A percentile compares a stretch with the other conserved stretches of the same genome.
These are phyloP conservation scores for Misgurnus mizolepis DNA, from an alignment of 2,113 vertebrate species.

Conservation along the genomic window DNA sequence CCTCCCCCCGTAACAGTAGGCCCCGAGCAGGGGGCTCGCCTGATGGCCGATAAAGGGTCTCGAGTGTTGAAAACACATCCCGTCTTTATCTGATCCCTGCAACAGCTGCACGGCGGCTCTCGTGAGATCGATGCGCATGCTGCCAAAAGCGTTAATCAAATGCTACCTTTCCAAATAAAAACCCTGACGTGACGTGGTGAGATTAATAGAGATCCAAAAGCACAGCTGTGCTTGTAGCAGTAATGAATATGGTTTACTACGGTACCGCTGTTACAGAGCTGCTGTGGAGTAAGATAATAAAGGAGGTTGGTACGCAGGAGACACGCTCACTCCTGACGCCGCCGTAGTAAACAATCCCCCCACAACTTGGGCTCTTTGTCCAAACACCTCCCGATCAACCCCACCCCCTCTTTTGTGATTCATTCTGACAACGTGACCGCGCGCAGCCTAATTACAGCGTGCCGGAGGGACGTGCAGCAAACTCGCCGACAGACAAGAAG, in stretches of 20 bases:
- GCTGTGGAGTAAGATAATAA: constrained; percentile 5
- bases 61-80: constrained; percentile 49
- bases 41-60: constrained; percentile 26
- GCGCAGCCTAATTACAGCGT: constrained; percentile 50
- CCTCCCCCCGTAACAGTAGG: constrained; percentile 1
- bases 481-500: constrained; percentile 8
- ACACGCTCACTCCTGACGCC: constrained; percentile 53
- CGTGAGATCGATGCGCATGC: constrained; percentile 13
- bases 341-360: constrained; percentile 73
- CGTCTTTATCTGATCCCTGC: constrained; percentile 10
- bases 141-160: constrained; percentile 7
- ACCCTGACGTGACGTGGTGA: not conserved
- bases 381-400: constrained; percentile 67
- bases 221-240: not conserved
- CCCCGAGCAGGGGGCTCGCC: not conserved
- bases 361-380: constrained; percentile 74
- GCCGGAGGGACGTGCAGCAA: constrained; percentile 12
- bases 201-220: not conserved
- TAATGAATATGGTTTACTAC: not conserved
- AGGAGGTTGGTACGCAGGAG: constrained; percentile 32
- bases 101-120: constrained; percentile 44
- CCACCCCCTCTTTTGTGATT: constrained; percentile 76
- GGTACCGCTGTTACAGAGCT: constrained; percentile 5
- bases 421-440: constrained; percentile 49
- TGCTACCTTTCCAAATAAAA: not conserved